Base-by-base conservation (phyloP, 2,113 vertebrate species). In the Irena cyanogastra region DNA sequence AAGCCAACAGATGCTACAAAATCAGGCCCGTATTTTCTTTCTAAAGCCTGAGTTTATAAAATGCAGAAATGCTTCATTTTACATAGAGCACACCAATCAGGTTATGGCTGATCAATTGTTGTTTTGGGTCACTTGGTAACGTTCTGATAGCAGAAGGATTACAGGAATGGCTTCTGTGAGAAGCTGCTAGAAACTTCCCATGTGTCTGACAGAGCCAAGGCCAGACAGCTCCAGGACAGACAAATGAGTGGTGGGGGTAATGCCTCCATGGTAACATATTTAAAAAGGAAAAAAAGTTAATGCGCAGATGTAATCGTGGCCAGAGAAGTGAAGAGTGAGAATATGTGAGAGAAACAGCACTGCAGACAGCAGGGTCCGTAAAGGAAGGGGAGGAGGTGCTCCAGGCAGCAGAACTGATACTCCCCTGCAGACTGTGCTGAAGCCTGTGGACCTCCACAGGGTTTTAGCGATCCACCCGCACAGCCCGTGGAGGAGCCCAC, bases 281-380 rank as follows among this genome's bases (percentile, higher is more conserved):
- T 41, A 41, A 68, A 39, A 68, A 60, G 44, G n/a, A 7, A 21
- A 75, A 64, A 54, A 52, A 37, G 13, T 49, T 53, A 53, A 20
- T n/a, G 45, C 0, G 0, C 16, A 75, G 39, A 45, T 39, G 7
- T 66, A 45, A 53, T 52, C 1, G 0, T 37, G 45, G 20, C 23
- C 52, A 45, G 60, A 28, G 33, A 33, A 52, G 9, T 18, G n/a
- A 41, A 31, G 16, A 42, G 15, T 53, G 28, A 69, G 28, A 53
- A 20, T 10, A 19, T 6, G 7, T 28, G 37, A 45, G 37, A 74
- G 33, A 50, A 59, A 60, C 19, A 66, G 39, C 52, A 66, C 37
- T 82, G 60, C 19, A 39, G 52, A 10, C 28, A 44, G 7, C 44
- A n/a, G 22, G 45, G 23, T 39, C 39, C 45, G 33, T n/a, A 33